Base-by-base conservation (phyloP, 1,140 invertebrate genomes). In the Linepithema humile region DNA sequence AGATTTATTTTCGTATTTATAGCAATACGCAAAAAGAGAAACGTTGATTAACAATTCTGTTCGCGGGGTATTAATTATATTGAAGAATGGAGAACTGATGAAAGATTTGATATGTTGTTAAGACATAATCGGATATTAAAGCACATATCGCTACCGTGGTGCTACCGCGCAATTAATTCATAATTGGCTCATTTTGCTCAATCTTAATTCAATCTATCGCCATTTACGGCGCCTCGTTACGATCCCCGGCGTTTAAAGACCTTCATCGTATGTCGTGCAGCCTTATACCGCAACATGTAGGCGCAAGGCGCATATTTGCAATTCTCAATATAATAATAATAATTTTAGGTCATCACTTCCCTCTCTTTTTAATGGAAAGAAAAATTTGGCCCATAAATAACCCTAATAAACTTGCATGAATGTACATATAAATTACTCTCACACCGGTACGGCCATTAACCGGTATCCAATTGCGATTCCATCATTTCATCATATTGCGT, bases 171-270 rank as follows among this genome's bases (percentile, higher is more conserved):
- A 94, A 94, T 94, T 94, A 94, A 94, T 93, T 94, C 90, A 94
- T 94, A 94, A 94, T 94, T 94, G 93, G 92, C 91, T 92, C 91
- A 93, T 94, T 93, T 92, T 72, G 89, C n/a, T n/a, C 90, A 93
- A 94, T 94, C 93, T 94, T 94, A 94, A 94, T 94, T 94, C 91
- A 94, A 94, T 94, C 93, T 94, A 94, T 94, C 92, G 92, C 93
- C 92, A 91, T 93, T 93, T 85, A 89, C 85, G 90, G 88, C 88
- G 90, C 91, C 91, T 94, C 91, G 90, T 94, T 92, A 91, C 88
- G 85, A 91, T 89, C 83, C 85, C 87, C 82, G 80, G 70, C 82
- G 77, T 86, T 89, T 90, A 83, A 90, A 88, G 80, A 74, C 82
- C 69, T 85, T 75, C 53, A 62, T 67, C 67, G 67, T 86, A 59